Percentiles rank a stretch among this genome's conserved stretches.
Conservation (phyloP, 1,140 invertebrate species). For the Scaptomyza graminum region DNA sequence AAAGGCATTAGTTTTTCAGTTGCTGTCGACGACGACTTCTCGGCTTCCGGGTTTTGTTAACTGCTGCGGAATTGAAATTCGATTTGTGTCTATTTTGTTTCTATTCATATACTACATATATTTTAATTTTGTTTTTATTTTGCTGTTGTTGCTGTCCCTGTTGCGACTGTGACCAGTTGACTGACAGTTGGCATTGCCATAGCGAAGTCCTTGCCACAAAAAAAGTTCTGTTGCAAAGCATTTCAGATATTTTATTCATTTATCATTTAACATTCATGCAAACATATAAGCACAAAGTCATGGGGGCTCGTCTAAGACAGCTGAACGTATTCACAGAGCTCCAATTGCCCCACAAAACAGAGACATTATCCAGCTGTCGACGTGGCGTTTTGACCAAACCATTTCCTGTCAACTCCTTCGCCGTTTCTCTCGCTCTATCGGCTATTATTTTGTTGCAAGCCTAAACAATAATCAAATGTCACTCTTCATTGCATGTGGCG, state of each 20-base stretch:
- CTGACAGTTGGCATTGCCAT: background rate
- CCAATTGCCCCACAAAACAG: too few relatives aligned
- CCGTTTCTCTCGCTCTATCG: too few relatives aligned
- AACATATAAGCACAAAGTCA: too few relatives aligned
- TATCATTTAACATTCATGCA: background rate
- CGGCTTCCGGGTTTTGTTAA: background rate
- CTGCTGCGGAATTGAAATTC: background rate
- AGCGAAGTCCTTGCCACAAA: background rate
- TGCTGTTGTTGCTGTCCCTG: slow-evolving; percentile 5
- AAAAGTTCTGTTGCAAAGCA: slow-evolving; percentile 2
- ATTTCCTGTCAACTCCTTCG: background rate
- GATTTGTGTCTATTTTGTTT: background rate
- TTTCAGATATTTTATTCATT: slow-evolving; percentile 32
- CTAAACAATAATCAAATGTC: background rate
- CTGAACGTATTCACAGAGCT: slow-evolving; percentile 21
- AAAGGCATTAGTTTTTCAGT: background rate
- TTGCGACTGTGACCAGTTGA: background rate
- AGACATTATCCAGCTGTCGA: background rate
- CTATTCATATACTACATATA: background rate
- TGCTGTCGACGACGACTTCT: background rate
- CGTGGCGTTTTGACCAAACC: slow-evolving; percentile 12
- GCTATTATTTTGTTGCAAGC: too few relatives aligned
- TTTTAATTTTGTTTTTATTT: background rate
- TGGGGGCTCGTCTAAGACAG: slow-evolving; percentile 17
- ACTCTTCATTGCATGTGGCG: background rate